Evolutionary conservation across 1,140 invertebrate species (phyloP), one percentile per base, ranked within the genome.

Genomic region (Pogonus chalceus): DNA sequence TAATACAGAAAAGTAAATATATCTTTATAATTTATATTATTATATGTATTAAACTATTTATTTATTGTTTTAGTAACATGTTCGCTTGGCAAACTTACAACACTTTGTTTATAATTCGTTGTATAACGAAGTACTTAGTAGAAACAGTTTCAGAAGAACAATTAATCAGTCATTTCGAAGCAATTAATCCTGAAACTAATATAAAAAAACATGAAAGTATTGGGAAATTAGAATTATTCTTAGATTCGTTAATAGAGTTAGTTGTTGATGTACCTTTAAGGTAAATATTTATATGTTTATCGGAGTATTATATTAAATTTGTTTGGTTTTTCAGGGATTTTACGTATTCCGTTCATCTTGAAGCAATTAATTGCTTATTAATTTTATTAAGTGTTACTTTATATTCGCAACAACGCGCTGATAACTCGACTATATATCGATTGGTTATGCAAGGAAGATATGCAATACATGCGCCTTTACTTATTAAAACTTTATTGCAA

Each of bases 41-140:
- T 39, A 46, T 26, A 39, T 53, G 16, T 23, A 49, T 50, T 35
- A 35, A 56, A 35, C 54, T 7, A 10, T 10, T 46, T 20, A 50
- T 52, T 46, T 23, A 31, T 51, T 54, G 57, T 59, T 58, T 54
- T 71, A 96, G 91, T 69, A 88, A 87, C 59, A 83, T 95, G 71
- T 86, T 93, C 60, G 85, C 88, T 46, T 98, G 93, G 92, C 94
- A 97, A 71, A 86, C 91, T 0, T 92, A 90, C 67, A 98, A 98
- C 75, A 88, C 90, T 0, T 70, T 98, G 23, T 95, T 96, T 65
- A 86, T 96, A 18, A 82, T 97, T 54, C 79, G 94, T 52, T 87
- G 84, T 61, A 79, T 95, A 52, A 80, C 86, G 52, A 97, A 96
- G 70, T 96, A 91, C 70, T 78, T 96, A 37, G 84, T 94, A 10